These are phyloP conservation scores for Pan troglodytes DNA, from an alignment of 2,113 vertebrate species.

Conservation along the genomic window NHGRI_mPanTro3-v2.1_pri NC_072401.2:22309001-22309500, in stretches of 20 bases:
- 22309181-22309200: background rate
- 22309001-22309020: background rate
- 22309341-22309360: too few species aligned
- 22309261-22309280: background rate
- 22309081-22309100: background rate
- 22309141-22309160: background rate
- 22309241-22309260: background rate
- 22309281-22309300: too few species aligned
- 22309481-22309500: too few species aligned
- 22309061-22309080: background rate
- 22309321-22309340: too few species aligned
- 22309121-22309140: background rate
- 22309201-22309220: background rate
- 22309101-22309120: slow-evolving; percentile 32
- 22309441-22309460: too few species aligned
- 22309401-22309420: too few species aligned
- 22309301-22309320: too few species aligned
- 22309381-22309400: too few species aligned
- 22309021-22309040: slow-evolving; percentile 17
- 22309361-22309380: too few species aligned
- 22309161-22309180: background rate
- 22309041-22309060: background rate
- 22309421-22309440: too few species aligned
- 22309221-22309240: background rate
- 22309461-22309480: too few species aligned